Percentiles rank a stretch among this genome's conserved stretches.
Conservation (phyloP, 2,888 invertebrate species). For the Oscheius sp. region DNA sequence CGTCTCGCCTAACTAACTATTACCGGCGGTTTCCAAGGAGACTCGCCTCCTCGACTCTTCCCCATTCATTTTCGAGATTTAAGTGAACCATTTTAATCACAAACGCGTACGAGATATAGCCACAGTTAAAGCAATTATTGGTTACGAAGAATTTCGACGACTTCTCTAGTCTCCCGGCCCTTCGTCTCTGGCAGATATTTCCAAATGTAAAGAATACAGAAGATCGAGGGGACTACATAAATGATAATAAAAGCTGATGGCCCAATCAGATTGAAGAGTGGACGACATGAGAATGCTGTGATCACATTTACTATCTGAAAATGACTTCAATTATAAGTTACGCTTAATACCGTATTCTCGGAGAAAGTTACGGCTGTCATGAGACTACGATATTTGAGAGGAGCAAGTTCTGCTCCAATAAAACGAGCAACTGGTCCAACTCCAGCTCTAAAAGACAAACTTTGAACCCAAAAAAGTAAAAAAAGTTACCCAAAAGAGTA, state of each 20-base stretch:
- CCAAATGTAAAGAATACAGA: constrained; percentile 56
- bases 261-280: constrained; percentile 22
- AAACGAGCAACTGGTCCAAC: constrained; percentile 31
- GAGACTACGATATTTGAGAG: constrained; percentile 21
- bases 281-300: constrained; percentile 29
- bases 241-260: constrained; percentile 49
- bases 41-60: too few relatives aligned
- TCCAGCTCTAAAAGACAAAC: too few relatives aligned
- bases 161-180: constrained; percentile 20
- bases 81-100: neutral
- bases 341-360: constrained; percentile 22
- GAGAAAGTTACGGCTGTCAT: constrained; percentile 28
- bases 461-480: too few relatives aligned
- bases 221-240: constrained; percentile 57
- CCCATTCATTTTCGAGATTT: neutral
- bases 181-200: constrained; percentile 60
- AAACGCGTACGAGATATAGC: neutral
- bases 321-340: neutral
- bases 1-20: neutral
- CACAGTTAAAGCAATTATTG: constrained; percentile 1
- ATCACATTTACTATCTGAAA: constrained; percentile 24
- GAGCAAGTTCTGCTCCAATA: constrained; percentile 30
- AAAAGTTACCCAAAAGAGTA: constrained; percentile 28
- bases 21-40: too few relatives aligned
- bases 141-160: constrained; percentile 20